These are phyloP conservation scores for Carpatolechia fugitivella DNA, from an alignment of 2,888 invertebrate genomes.

Conservation along the genomic window DNA sequence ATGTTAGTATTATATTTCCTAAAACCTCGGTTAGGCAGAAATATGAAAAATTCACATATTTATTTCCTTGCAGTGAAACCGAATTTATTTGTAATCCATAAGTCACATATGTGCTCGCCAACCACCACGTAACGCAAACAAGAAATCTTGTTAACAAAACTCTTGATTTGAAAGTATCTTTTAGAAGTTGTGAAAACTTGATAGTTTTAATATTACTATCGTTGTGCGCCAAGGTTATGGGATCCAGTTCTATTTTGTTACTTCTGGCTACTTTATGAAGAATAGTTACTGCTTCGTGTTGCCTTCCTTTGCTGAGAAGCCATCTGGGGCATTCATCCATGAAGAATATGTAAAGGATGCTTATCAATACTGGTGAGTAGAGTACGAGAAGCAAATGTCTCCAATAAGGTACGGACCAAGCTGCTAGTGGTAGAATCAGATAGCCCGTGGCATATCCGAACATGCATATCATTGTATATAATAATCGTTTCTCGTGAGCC, in stretches of 20 bases:
- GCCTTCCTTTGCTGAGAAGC: slow-evolving; percentile 83
- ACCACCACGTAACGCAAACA: slow-evolving; percentile 51
- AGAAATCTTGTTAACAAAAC: slow-evolving; percentile 41
- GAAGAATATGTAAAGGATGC: slow-evolving; percentile 81
- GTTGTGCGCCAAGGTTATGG: slow-evolving; percentile 17
- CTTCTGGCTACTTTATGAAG: slow-evolving; percentile 77
- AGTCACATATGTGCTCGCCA: slow-evolving; percentile 63
- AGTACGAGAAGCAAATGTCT: slow-evolving; percentile 79
- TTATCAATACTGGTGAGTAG: slow-evolving; percentile 82
- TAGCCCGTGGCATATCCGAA: slow-evolving; percentile 81
- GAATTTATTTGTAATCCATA: slow-evolving; percentile 84
- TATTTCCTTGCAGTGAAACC: slow-evolving; percentile 84
- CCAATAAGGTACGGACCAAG: slow-evolving; percentile 83
- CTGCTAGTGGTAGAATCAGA: slow-evolving; percentile 77
- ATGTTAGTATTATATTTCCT: slow-evolving; percentile 72
- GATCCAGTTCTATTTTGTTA: slow-evolving; percentile 43
- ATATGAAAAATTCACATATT: slow-evolving; percentile 85
- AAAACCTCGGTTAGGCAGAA: slow-evolving; percentile 79
- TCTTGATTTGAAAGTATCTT: slow-evolving; percentile 38
- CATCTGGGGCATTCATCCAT: slow-evolving; percentile 86
- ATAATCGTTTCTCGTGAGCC: slow-evolving; percentile 33
- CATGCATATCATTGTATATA: slow-evolving; percentile 53
- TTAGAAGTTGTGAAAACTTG: slow-evolving; percentile 15
- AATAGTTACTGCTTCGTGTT: slow-evolving; percentile 79
- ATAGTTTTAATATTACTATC: slow-evolving; percentile 20